Base-by-base conservation (phyloP, 2,888 invertebrate genomes). In the Dolomedes plantarius region DNA sequence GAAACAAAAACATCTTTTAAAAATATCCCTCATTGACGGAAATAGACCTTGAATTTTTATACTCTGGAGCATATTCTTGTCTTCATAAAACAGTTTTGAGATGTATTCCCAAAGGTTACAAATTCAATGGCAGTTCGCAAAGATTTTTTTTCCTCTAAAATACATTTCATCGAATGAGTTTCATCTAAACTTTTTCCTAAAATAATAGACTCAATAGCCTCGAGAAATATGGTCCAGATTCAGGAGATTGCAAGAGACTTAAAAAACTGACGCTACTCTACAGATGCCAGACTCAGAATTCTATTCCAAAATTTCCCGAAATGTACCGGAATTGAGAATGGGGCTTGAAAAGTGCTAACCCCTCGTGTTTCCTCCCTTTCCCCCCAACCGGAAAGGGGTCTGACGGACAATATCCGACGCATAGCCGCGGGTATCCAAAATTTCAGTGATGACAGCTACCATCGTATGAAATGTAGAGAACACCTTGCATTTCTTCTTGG, bases 381-480 rank as follows among this genome's bases (percentile, higher is more conserved):
- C 27, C 19, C n/a, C 46, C 29, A 62, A 72, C 80, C 80, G 80
- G 80, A 80, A 82, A 56, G 56, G 71, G 76, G 75, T 64, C 71
- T 71, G 65, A 82, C 71, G 82, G 82, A 82, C 82, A 82, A 82
- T 82, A 82, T 82, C 82, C 82, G 82, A 76, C 75, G 76, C 62
- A 76, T 82, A 76, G 82, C 82, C 82, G 46, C 41, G 39, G 82
- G 82, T 19, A 62, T 32, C 46, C 39, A 39, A 62, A 80, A 80
- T 73, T 67, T 80, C 67, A 13, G 65, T 67, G 67, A 68, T 80
- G 80, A 74, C 80, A 80, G 65, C 64, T 73, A 80, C 72, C 46
- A 23, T 72, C 65, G 39, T 41, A 77, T 77, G 77, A 65, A 77
- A 77, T 77, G 50, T 50, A 68, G 68, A 56, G 77, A 56, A 50